Evolutionary conservation across 2,888 invertebrate genomes (phyloP).

Genomic region (Ormyrus pomaceus): DNA sequence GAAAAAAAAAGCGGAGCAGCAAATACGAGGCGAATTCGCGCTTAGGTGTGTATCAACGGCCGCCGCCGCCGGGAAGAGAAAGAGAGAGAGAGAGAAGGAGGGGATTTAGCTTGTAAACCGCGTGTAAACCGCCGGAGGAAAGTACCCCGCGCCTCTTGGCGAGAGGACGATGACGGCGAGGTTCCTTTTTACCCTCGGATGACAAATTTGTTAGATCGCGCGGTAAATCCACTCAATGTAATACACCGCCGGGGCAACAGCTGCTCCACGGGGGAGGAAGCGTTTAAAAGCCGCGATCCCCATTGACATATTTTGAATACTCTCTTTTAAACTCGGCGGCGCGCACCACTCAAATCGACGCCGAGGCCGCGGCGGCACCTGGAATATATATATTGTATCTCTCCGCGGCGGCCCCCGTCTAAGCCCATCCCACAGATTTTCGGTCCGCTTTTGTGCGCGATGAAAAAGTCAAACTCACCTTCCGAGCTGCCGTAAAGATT

Average conservation of each 20-base stretch:
- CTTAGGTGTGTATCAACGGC: too few species aligned
- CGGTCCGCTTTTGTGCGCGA: background rate
- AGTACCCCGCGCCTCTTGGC: background rate
- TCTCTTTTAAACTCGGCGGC: conserved; percentile 36
- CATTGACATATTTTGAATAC: conserved; percentile 53
- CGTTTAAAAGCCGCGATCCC: background rate
- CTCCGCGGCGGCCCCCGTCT: background rate
- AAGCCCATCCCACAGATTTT: conserved; percentile 22
- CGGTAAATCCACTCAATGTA: conserved; percentile 46
- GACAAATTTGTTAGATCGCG: conserved; percentile 52
- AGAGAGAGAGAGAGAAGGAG: too few species aligned
- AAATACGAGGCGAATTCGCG: too few species aligned
- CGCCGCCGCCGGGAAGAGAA: too few species aligned
- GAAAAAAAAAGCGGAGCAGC: too few species aligned
- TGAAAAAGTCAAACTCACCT: too few species aligned
- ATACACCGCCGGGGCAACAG: conserved; percentile 15
- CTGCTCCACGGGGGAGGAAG: conserved; percentile 9
- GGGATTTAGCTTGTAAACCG: too few species aligned
- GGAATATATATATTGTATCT: background rate
- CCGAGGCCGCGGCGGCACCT: background rate
- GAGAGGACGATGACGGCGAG: background rate
- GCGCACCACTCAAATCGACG: conserved; percentile 38
- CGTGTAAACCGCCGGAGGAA: too few species aligned
- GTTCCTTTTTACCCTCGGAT: conserved; percentile 6
- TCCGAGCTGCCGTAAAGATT: too few species aligned